A percentile compares a stretch with the other conserved stretches of the same genome.
These are phyloP conservation scores for Megalurothrips usitatus DNA, from an alignment of 2,888 invertebrate species.

Conservation along the genomic window DNA sequence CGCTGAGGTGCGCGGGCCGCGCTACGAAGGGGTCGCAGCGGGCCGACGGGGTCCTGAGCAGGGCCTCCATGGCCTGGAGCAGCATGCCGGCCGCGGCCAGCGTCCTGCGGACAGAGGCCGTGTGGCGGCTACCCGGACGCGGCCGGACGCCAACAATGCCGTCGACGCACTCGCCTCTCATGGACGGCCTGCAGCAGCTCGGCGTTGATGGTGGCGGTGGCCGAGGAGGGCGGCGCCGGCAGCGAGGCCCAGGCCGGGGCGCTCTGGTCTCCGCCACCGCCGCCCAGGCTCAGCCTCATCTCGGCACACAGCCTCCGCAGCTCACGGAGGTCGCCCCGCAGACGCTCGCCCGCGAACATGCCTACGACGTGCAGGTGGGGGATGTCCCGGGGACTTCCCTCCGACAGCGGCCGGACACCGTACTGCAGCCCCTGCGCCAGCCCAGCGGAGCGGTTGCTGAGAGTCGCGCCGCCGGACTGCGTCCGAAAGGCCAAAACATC, in stretches of 20 bases:
- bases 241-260: neutral
- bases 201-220: neutral
- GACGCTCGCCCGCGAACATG: neutral
- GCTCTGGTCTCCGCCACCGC: neutral
- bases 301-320: constrained; percentile 9
- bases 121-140: neutral
- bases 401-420: too few relatives aligned
- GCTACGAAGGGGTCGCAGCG: neutral
- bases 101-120: neutral
- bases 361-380: neutral
- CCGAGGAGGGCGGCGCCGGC: neutral
- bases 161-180: constrained; percentile 2
- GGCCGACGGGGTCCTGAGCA: neutral
- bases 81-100: neutral
- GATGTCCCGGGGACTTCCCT: neutral
- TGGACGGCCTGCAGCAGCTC: neutral
- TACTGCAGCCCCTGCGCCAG: too few relatives aligned
- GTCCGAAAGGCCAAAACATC: too few relatives aligned
- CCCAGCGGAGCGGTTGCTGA: too few relatives aligned
- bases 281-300: neutral
- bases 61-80: neutral
- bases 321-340: constrained; percentile 14
- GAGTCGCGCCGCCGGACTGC: too few relatives aligned
- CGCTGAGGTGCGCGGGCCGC: neutral
- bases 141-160: neutral